Conservation (phyloP, 2,797 vertebrate genomes). For the Melanotaenia boesemani region DNA sequence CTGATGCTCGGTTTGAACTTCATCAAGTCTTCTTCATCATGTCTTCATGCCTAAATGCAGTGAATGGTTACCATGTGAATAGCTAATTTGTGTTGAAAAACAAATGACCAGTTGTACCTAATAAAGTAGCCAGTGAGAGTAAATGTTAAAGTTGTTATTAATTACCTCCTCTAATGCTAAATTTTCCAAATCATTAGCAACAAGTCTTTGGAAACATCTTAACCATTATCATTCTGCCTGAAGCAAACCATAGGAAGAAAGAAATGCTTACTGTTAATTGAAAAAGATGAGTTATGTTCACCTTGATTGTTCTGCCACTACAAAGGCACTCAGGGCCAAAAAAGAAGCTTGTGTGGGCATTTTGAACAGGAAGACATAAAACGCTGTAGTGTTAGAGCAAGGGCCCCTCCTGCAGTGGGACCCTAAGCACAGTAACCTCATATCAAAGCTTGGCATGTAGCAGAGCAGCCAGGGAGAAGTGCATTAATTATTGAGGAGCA, state of each 20-base stretch:
- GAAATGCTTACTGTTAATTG: constrained; percentile 52
- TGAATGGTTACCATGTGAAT: not conserved
- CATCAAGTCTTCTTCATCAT: too few species aligned
- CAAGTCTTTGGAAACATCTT: constrained; percentile 37
- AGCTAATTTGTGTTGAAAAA: not conserved
- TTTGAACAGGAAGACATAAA: constrained; percentile 83
- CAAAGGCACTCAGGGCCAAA: constrained; percentile 50
- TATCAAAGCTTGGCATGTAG: constrained; percentile 83
- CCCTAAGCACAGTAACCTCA: constrained; percentile 81
- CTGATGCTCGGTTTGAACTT: not conserved
- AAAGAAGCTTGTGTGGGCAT: constrained; percentile 36
- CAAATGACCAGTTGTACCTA: not conserved
- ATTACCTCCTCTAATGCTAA: not conserved
- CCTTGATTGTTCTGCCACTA: constrained; percentile 46
- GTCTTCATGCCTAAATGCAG: not conserved
- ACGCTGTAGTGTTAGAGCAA: constrained; percentile 60
- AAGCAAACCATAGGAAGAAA: constrained; percentile 26
- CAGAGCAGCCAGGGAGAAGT: constrained; percentile 77
- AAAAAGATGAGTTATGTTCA: constrained; percentile 26
- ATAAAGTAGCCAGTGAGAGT: not conserved
- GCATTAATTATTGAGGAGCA: constrained; percentile 84
- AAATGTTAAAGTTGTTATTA: not conserved
- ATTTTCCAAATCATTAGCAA: not conserved
- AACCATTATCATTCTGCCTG: constrained; percentile 54
- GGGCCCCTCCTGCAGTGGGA: constrained; percentile 74